phyloP scores from a whole-genome alignment of 2,888 invertebrate species.

The Ennomos quercinarius region DNA sequence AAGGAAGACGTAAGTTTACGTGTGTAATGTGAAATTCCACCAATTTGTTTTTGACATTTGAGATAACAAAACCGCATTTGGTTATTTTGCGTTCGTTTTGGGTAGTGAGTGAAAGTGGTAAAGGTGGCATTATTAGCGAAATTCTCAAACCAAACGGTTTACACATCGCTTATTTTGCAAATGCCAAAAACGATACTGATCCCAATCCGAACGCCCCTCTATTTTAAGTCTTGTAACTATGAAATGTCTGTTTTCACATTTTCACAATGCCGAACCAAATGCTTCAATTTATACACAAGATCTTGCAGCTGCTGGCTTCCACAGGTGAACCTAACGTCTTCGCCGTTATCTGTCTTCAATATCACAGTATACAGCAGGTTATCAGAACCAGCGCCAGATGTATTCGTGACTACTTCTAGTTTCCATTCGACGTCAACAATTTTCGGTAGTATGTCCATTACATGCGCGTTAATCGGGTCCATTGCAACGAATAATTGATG shows the following conservation, averaged over 20 bases:
- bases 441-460: conserved; percentile 71
- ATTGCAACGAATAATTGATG: conserved; percentile 36
- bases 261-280: conserved; percentile 87
- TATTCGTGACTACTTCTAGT: conserved; percentile 81
- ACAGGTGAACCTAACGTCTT: conserved; percentile 86
- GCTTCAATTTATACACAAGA: conserved; percentile 88
- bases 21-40: too few species aligned
- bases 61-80: too few species aligned
- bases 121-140: too few species aligned
- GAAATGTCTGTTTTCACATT: conserved; percentile 73
- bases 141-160: too few species aligned
- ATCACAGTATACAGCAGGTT: conserved; percentile 76
- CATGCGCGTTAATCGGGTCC: conserved; percentile 49
- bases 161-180: too few species aligned
- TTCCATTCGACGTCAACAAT: conserved; percentile 86
- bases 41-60: too few species aligned
- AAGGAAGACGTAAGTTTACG: too few species aligned
- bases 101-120: too few species aligned
- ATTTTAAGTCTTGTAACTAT: too few species aligned
- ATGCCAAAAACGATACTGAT: too few species aligned
- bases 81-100: too few species aligned
- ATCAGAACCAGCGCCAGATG: conserved; percentile 71
- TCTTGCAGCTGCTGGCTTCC: conserved; percentile 88
- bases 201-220: too few species aligned
- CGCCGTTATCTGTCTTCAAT: conserved; percentile 70